These are phyloP conservation scores for Campoplex capitator DNA, from an alignment of 2,888 invertebrate species.

Conservation along the genomic window DNA sequence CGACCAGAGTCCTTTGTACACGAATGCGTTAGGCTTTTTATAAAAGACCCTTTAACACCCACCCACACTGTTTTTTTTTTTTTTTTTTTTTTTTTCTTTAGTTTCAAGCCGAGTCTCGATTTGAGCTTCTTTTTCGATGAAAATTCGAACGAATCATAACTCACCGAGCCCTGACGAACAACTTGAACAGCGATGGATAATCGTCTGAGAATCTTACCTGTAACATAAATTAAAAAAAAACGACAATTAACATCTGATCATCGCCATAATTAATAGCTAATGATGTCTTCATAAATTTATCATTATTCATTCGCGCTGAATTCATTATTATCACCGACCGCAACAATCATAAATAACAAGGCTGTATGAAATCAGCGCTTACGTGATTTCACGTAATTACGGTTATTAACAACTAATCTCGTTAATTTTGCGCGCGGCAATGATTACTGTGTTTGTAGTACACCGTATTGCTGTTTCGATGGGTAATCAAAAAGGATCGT, in stretches of 20 bases:
- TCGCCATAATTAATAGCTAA: not conserved
- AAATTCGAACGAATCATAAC: not conserved
- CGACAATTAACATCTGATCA: not conserved
- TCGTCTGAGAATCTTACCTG: conserved; percentile 56
- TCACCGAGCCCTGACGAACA: not conserved
- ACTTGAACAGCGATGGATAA: not conserved
- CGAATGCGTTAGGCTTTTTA: not conserved
- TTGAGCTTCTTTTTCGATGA: not conserved
- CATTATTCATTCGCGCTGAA: not conserved
- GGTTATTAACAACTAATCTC: conserved; percentile 7
- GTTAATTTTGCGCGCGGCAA: not conserved
- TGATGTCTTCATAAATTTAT: not conserved
- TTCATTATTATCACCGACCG: not conserved
- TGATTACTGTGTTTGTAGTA: not conserved
- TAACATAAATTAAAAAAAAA: conserved; percentile 49
- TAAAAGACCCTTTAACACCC: not conserved
- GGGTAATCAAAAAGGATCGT: not conserved
- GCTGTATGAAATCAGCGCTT: not conserved
- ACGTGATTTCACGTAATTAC: conserved; percentile 20
- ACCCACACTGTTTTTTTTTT: not conserved
- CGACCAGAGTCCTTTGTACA: not conserved
- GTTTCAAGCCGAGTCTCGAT: not conserved
- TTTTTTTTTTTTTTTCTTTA: not conserved
- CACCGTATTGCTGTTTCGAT: not conserved
- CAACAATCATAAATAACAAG: conserved; percentile 22